Conservation (phyloP, 30 jellyfish, hydroid and myxozoan genomes). For the Cassiopea xamachana region DNA sequence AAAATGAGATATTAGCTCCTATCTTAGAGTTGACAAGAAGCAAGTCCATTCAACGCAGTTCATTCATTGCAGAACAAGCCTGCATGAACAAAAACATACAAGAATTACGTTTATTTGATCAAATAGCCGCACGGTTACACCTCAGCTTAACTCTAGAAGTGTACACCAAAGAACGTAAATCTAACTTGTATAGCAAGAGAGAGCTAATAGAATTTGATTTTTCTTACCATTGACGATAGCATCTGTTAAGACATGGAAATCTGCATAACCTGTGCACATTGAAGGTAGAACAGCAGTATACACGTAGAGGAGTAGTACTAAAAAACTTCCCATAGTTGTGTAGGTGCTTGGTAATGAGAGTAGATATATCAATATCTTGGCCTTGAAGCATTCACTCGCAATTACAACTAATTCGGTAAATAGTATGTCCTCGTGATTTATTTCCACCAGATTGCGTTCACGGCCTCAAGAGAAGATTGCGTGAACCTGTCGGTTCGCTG, state of each 20-base stretch:
- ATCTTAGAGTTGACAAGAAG: background rate
- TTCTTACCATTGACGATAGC: background rate
- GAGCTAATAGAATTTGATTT: background rate
- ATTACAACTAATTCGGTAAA: background rate
- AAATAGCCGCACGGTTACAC: background rate
- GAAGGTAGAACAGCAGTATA: background rate
- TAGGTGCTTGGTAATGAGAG: background rate
- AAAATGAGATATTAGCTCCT: background rate
- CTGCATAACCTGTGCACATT: background rate
- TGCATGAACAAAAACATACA: background rate
- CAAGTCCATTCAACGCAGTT: background rate
- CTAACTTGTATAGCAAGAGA: background rate
- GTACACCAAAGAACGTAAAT: background rate
- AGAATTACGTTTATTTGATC: background rate
- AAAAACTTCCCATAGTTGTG: background rate
- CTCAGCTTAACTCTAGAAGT: background rate
- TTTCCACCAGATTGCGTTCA: conserved; percentile 9
- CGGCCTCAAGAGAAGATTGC: conserved; percentile 60
- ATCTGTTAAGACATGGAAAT: background rate
- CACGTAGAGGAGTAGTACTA: background rate
- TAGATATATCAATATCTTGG: background rate
- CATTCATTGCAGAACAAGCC: background rate
- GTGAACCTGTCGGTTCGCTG: conserved; percentile 48
- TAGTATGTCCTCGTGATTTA: conserved; percentile 4
- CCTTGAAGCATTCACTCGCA: background rate